Percentiles rank a stretch among this genome's conserved stretches.
Evolutionary conservation across 2,113 vertebrate genomes (phyloP).

Genomic region (Manacus vitellinus): DNA sequence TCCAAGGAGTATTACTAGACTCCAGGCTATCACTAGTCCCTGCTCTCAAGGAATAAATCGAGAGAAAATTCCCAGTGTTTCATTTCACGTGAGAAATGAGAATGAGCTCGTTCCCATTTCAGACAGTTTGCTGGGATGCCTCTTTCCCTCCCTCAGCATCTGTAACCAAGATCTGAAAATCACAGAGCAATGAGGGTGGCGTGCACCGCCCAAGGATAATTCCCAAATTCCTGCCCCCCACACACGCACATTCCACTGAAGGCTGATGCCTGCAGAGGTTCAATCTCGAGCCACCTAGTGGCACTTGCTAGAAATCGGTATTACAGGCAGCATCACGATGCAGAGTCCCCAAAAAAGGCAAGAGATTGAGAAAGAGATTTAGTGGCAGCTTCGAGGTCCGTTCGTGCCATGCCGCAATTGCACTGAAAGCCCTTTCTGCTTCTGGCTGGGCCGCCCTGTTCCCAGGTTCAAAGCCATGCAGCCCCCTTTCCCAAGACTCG

Average conservation of each 20-base stretch:
- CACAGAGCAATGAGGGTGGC: conserved; percentile 25
- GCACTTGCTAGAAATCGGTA: background rate
- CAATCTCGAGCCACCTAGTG: conserved; percentile 40
- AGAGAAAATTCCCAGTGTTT: background rate
- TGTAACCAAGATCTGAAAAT: conserved; percentile 32
- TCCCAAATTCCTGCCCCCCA: background rate
- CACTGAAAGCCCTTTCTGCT: background rate
- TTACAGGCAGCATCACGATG: background rate
- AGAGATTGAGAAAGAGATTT: background rate
- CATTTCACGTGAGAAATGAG: conserved; percentile 35
- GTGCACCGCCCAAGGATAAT: conserved; percentile 29
- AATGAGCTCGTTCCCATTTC: conserved; percentile 1
- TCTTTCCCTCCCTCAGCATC: conserved; percentile 38
- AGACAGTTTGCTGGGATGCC: conserved; percentile 8
- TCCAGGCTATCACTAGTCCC: conserved; percentile 5
- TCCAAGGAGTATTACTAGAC: background rate
- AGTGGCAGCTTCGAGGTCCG: background rate
- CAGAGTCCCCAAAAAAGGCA: fast-evolving
- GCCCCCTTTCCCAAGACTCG: background rate
- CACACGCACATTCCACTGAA: background rate
- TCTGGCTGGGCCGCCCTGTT: background rate
- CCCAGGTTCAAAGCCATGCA: fast-evolving
- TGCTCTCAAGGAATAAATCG: conserved; percentile 24
- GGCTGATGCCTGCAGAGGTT: background rate
- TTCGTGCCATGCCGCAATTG: fast-evolving